Conservation (phyloP, 2,888 invertebrate species). For the Cyclophora albipunctata region DNA sequence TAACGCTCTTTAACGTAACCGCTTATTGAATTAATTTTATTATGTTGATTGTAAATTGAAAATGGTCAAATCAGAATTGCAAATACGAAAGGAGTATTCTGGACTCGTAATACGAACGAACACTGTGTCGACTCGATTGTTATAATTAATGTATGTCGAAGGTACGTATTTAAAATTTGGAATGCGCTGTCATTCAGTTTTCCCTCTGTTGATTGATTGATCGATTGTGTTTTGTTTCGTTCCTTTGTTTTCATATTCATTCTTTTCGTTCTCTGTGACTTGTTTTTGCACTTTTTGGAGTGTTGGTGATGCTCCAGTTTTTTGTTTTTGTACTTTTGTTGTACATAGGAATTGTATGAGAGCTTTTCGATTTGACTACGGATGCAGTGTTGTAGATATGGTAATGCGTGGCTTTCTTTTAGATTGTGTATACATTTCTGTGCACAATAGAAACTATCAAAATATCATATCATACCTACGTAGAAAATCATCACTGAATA, state of each 20-base stretch:
- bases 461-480: too few relatives aligned
- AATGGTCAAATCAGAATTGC: constrained; percentile 58
- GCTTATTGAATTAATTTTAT: constrained; percentile 63
- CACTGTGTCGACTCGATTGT: constrained; percentile 26
- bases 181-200: background rate
- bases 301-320: background rate
- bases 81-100: constrained; percentile 34
- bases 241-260: background rate
- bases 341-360: too few relatives aligned
- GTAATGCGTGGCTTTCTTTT: too few relatives aligned
- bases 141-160: constrained; percentile 25
- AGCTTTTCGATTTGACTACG: too few relatives aligned
- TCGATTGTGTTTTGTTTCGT: background rate
- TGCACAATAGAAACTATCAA: too few relatives aligned
- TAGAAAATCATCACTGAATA: too few relatives aligned
- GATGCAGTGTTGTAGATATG: too few relatives aligned
- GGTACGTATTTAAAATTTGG: too few relatives aligned
- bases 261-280: background rate
- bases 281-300: background rate
- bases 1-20: constrained; percentile 44
- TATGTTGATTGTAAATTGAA: constrained; percentile 68
- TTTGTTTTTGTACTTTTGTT: too few relatives aligned
- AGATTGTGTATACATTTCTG: too few relatives aligned
- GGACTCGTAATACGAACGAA: constrained; percentile 17
- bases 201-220: background rate